Evolutionary conservation across 2,797 vertebrate genomes (phyloP), one percentile per base, ranked within the genome.

Genomic region (Ciconia nigra): DNA sequence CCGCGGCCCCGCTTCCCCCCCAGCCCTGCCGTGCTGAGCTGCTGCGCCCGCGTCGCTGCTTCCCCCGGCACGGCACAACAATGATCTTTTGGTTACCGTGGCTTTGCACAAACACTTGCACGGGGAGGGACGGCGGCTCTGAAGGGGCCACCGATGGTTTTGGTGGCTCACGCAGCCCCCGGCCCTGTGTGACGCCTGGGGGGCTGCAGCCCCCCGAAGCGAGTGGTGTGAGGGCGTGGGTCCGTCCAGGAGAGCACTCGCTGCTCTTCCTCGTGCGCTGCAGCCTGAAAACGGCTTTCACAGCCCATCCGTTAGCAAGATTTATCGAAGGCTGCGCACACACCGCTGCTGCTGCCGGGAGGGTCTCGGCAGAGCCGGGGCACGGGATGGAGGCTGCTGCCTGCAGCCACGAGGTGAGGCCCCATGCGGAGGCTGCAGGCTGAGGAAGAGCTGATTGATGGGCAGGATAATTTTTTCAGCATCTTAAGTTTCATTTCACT

Each of bases 161-260:
- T 44, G 51, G 77, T 65, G 74, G 51, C 51, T 31, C 10, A 11
- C 1, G 13, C 33, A 31, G 83, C 59, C 51, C 41, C 29, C 1
- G 1, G 20, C 57, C 55, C n/a, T 6, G 20, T 1, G 6, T 1
- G 10, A 46, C 10, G 2, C 37, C 9, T 2, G 3, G 3, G 9
- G 46, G 18, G 39, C 29, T 25, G 41, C 8, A 4, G 14, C 31
- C 28, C 51, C 84, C 42, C 13, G 24, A 3, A 42, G 12, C 37
- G 15, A 65, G 33, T 16, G 46, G 39, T 2, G 1, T 20, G 13
- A 41, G 47, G 47, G 2, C 1, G 13, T 16, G 52, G 24, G 46
- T 33, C 61, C 1, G 0, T 29, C 44, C 4, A 1, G 46, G 61
- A n/a, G 39, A 44, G 46, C 37, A 19, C 26, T 26, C 0, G 3